Evolutionary conservation across 2,113 vertebrate genomes (phyloP), one percentile per base, ranked within the genome.

Genomic region (Rhinoderma darwinii): DNA sequence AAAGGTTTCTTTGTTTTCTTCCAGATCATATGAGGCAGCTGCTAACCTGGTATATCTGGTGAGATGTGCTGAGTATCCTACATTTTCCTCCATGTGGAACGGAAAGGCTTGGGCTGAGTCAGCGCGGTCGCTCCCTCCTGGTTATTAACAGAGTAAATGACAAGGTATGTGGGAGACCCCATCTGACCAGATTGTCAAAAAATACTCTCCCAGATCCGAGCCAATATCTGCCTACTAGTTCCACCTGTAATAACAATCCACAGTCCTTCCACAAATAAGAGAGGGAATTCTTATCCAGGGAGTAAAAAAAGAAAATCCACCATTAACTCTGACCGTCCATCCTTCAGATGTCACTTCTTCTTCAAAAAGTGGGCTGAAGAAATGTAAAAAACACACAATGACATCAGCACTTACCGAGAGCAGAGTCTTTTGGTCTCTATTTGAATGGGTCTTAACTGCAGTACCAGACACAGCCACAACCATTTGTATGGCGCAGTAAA

Each of bases 81-180:
- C 27, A 41, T 39, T 61, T 80, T 61, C 51, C 17, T 4, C 66
- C 61, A 41, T 81, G 54, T 61, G 39, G 50, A 74, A 4, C 30
- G 76, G 35, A 56, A 41, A 32, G 32, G 63, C 35, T 37, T 3
- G 10, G 68, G 39, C 85, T 74, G 85, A 82, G 43, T 87, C 85
- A 82, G 85, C 66, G 20, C 41, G 25, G 41, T 54, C 14, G n/a
- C n/a, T n/a, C n/a, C 7, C 68, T 56, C 68, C 85, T 74, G 22
- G 73, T 82, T 74, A 87, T 87, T 87, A 82, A 54, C 68, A 44
- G 15, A 41, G 76, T 82, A 87, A 86, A 87, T 87, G 85, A 87
- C 85, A 87, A 79, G 78, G 85, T 70, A 56, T 32, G 77, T 82
- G 68, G 77, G 78, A 82, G 66, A 87, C 44, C 50, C 78, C 20